These are phyloP conservation scores for Xyliphius kryptos DNA, from an alignment of 2,113 vertebrate genomes.

Conservation along the genomic window DNA sequence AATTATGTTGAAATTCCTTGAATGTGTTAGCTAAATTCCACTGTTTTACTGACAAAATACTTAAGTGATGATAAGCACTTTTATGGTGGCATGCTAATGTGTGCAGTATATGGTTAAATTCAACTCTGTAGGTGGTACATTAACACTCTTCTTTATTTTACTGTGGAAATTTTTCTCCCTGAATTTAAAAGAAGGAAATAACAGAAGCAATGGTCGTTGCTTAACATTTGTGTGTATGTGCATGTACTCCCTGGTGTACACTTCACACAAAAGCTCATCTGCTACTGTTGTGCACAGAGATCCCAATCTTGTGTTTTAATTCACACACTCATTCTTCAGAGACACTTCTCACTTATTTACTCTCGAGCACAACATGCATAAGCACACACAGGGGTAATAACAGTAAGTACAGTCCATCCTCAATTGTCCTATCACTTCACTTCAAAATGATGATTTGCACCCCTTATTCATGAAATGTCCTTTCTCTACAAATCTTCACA, in stretches of 20 bases:
- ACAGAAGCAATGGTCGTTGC: neutral
- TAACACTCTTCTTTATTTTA: conserved; percentile 2
- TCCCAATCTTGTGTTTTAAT: conserved; percentile 15
- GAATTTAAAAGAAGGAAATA: conserved; percentile 15
- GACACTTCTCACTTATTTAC: conserved; percentile 21
- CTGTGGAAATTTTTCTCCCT: neutral
- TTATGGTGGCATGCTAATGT: too few relatives aligned
- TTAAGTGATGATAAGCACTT: too few relatives aligned
- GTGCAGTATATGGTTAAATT: too few relatives aligned
- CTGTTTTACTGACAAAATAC: too few relatives aligned
- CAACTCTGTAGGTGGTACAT: too few relatives aligned
- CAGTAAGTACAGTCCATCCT: conserved; percentile 17
- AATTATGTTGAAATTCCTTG: too few relatives aligned
- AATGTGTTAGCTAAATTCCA: too few relatives aligned
- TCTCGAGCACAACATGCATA: conserved; percentile 13
- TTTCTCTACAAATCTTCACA: conserved; percentile 2
- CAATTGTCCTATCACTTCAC: conserved; percentile 16
- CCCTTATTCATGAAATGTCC: neutral
- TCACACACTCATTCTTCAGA: conserved; percentile 14
- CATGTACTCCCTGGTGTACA: conserved; percentile 12
- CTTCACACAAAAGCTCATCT: conserved; percentile 26
- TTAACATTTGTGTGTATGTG: conserved; percentile 17
- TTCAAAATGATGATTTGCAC: conserved; percentile 1
- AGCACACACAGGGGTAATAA: conserved; percentile 20
- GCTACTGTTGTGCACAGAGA: conserved; percentile 12